Conservation (phyloP, 35 echinoderm and acorn worm genomes). For the Nesometra sesokonis region DNA sequence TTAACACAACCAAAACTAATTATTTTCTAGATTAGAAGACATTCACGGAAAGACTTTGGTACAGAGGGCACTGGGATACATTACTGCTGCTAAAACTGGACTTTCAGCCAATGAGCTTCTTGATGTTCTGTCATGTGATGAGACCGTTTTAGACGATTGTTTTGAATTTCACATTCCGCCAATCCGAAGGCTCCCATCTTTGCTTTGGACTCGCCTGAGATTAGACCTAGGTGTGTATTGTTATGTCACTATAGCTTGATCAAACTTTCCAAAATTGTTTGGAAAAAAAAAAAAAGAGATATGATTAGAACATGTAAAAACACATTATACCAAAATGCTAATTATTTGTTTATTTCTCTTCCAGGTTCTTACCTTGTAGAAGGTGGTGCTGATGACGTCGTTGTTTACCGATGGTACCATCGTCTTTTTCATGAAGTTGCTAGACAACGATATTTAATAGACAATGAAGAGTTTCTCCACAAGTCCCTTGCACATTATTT, state of each 20-base stretch:
- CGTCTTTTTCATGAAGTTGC: constrained; percentile 77
- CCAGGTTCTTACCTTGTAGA: constrained; percentile 77
- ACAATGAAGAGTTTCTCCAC: constrained; percentile 37
- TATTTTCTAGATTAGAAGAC: constrained; percentile 73
- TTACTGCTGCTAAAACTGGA: constrained; percentile 66
- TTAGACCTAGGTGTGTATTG: not conserved
- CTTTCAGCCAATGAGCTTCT: constrained; percentile 72
- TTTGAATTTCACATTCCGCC: constrained; percentile 74
- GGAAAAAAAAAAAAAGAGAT: too few relatives aligned
- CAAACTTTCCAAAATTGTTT: too few relatives aligned
- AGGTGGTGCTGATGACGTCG: constrained; percentile 62
- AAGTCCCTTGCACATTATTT: constrained; percentile 77
- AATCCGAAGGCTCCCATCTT: constrained; percentile 37
- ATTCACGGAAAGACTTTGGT: constrained; percentile 78
- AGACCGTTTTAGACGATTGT: constrained; percentile 62
- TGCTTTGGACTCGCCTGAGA: not conserved
- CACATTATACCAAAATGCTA: not conserved
- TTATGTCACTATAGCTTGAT: too few relatives aligned
- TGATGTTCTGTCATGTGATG: constrained; percentile 84
- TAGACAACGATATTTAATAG: constrained; percentile 40
- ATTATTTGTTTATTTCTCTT: constrained; percentile 9
- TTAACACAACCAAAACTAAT: too few relatives aligned
- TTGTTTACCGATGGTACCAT: constrained; percentile 91
- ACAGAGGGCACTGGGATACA: constrained; percentile 54
- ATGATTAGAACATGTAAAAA: too few relatives aligned